Evolutionary conservation across 2,797 vertebrate species (phyloP).

Genomic region (Aldrovandia affinis): DNA sequence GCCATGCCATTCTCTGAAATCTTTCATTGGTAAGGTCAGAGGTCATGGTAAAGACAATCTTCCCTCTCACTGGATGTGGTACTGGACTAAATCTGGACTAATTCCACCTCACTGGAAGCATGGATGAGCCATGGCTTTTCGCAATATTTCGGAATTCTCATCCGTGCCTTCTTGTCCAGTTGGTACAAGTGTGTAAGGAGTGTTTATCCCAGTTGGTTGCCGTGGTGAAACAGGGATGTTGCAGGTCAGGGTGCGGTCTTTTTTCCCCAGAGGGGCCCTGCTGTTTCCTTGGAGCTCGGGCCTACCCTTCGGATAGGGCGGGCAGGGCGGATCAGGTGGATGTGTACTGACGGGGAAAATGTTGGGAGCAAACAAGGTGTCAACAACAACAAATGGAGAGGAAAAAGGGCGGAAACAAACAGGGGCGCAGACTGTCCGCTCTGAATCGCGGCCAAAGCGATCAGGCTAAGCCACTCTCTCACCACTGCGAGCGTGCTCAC

Average conservation of each 20-base stretch:
- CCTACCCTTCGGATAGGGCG: slow-evolving; percentile 21
- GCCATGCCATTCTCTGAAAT: neutral
- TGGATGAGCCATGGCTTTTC: neutral
- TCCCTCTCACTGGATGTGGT: neutral
- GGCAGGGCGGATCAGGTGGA: slow-evolving; percentile 52
- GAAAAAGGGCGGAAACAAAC: slow-evolving; percentile 30
- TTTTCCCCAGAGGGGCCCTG: neutral
- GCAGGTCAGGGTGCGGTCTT: neutral
- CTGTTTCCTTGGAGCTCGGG: slow-evolving; percentile 27
- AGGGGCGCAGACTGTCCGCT: slow-evolving; percentile 36
- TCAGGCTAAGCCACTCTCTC: slow-evolving; percentile 20
- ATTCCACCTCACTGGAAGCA: neutral
- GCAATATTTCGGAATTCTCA: neutral
- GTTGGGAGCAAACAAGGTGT: slow-evolving; percentile 43
- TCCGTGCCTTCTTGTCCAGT: neutral
- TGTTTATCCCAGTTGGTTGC: slow-evolving; percentile 8
- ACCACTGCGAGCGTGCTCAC: slow-evolving; percentile 19
- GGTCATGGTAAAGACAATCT: neutral
- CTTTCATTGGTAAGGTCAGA: neutral
- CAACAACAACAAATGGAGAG: neutral
- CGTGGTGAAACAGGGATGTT: neutral
- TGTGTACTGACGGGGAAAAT: slow-evolving; percentile 51
- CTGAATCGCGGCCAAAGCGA: slow-evolving; percentile 40
- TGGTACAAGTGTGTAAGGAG: neutral
- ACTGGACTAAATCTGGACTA: neutral